Conservation (phyloP, 2,113 vertebrate species). For the Actenoides lindsayi region DNA sequence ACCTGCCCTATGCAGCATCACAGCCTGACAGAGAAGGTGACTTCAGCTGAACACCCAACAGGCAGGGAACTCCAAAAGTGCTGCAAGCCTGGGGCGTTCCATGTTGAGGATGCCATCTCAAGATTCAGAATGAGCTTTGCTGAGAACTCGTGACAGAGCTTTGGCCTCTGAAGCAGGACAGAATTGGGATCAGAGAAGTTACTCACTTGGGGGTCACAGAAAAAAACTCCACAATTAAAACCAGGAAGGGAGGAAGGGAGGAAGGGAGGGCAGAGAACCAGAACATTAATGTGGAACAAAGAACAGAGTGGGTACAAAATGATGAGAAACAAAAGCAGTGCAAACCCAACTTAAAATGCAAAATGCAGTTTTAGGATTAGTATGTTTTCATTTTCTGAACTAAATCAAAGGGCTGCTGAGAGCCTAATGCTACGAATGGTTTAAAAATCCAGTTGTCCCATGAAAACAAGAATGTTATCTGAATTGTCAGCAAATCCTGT, state of each 20-base stretch:
- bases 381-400: slow-evolving; percentile 5
- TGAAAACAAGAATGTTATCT: neutral
- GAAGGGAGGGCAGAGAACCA: neutral
- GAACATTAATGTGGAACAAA: neutral
- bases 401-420: neutral
- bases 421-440: neutral
- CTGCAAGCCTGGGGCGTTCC: neutral
- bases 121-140: neutral
- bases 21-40: neutral
- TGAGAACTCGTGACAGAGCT: neutral
- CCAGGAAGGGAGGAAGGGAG: too few relatives aligned
- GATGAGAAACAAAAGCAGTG: neutral
- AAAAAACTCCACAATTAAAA: neutral
- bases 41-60: neutral
- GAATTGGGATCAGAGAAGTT: neutral
- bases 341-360: neutral
- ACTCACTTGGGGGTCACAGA: neutral
- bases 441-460: slow-evolving; percentile 15
- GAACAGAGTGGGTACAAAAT: neutral
- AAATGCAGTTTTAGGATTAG: neutral
- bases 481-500: neutral
- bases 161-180: neutral
- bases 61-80: neutral
- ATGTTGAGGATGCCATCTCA: neutral
- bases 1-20: neutral